A percentile compares a stretch with the other conserved stretches of the same genome.
Conservation (phyloP, 2,888 invertebrate species). For the Xestia c-nigrum region DNA sequence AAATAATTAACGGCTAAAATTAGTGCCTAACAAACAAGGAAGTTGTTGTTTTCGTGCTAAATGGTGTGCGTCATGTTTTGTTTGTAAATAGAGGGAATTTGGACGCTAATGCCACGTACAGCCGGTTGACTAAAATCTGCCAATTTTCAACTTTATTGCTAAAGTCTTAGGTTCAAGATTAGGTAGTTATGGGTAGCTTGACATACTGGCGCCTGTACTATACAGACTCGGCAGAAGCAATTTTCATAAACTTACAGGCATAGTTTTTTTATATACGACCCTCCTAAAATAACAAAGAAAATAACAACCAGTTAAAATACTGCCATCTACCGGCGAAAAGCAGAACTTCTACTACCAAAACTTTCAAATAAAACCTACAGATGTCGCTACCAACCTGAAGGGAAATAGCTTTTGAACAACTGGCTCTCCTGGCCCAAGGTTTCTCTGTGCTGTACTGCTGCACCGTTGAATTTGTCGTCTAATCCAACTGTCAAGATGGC, state of each 20-base stretch:
- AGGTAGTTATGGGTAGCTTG: no score
- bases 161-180: no score
- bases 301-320: no score
- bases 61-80: conserved; percentile 13
- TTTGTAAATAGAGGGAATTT: background rate
- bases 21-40: background rate
- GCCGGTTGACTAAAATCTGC: no score
- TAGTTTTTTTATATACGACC: background rate
- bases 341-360: background rate
- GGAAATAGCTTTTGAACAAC: conserved; percentile 94
- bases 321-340: conserved; percentile 24
- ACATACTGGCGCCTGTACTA: background rate
- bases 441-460: conserved; percentile 96
- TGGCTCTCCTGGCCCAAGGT: conserved; percentile 96
- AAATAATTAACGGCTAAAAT: conserved; percentile 15
- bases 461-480: conserved; percentile 95
- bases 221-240: background rate
- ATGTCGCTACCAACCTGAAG: conserved; percentile 84
- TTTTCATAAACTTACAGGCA: background rate
- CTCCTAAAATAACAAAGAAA: background rate
- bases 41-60: background rate
- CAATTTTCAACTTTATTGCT: no score
- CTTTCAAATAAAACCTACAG: background rate
- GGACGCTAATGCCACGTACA: background rate
- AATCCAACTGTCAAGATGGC: conserved; percentile 95